These are phyloP conservation scores for Aspidapion aeneum DNA, from an alignment of 2,888 invertebrate genomes.

Conservation along the genomic window DNA sequence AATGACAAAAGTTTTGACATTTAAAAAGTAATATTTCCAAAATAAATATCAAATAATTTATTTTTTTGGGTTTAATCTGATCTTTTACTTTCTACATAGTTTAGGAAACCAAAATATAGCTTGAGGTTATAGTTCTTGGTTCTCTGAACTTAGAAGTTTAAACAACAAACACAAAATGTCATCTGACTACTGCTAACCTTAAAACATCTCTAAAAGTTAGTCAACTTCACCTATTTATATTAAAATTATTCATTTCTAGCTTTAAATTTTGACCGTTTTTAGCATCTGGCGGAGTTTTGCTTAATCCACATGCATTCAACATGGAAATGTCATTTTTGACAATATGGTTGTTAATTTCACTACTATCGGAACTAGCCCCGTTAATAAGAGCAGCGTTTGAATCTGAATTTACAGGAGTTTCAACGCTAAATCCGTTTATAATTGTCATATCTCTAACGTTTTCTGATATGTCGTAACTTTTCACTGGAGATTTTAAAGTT, in stretches of 20 bases:
- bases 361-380: conserved; percentile 2
- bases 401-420: not conserved
- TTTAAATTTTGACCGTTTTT: conserved; percentile 23
- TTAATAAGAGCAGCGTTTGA: not conserved
- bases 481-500: conserved; percentile 12
- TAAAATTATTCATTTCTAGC: conserved; percentile 41
- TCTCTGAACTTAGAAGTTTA: no score
- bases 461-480: conserved; percentile 20
- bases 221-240: conserved; percentile 39
- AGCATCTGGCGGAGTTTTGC: conserved; percentile 28
- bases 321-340: conserved; percentile 19
- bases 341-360: not conserved
- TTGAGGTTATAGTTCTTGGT: no score
- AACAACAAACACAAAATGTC: no score
- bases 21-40: no score
- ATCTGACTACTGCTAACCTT: not conserved
- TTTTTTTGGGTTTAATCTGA: no score
- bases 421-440: no score
- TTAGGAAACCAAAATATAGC: no score
- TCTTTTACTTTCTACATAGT: no score
- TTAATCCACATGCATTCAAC: conserved; percentile 34
- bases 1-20: no score
- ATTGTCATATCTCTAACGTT: no score
- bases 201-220: not conserved
- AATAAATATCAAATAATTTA: no score